A percentile compares a stretch with the other conserved stretches of the same genome.
phyloP scores from a whole-genome alignment of 92 coral and sea anemone species.

The Diadumene lineata region DNA sequence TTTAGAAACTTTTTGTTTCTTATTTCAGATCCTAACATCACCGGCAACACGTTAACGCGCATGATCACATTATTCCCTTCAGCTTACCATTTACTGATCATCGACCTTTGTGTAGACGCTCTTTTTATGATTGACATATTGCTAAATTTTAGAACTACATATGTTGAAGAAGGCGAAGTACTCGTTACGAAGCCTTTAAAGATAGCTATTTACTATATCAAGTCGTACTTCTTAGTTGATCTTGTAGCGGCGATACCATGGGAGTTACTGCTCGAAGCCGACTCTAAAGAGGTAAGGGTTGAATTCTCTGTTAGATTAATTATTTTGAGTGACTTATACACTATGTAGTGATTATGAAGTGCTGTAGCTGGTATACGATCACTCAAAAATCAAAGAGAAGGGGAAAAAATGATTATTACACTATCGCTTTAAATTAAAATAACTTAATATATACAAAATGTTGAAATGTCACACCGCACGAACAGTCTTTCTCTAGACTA shows the following conservation, averaged over 20 bases:
- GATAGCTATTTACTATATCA: conserved; percentile 88
- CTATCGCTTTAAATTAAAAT: too few species aligned
- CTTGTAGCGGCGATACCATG: conserved; percentile 98
- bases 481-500: too few species aligned
- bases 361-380: too few species aligned
- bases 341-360: too few species aligned
- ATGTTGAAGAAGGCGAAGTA: conserved; percentile 83
- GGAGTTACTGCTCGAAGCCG: conserved; percentile 71
- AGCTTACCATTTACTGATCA: conserved; percentile 64
- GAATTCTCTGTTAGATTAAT: background rate
- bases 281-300: conserved; percentile 66
- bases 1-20: background rate
- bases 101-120: conserved; percentile 79
- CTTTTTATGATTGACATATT: conserved; percentile 91
- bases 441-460: too few species aligned
- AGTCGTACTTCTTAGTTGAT: conserved; percentile 92
- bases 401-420: too few species aligned
- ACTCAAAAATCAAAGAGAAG: too few species aligned
- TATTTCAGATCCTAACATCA: conserved; percentile 23
- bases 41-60: conserved; percentile 46
- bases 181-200: conserved; percentile 84
- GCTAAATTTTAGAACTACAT: conserved; percentile 93
- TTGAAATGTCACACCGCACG: too few species aligned
- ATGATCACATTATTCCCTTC: conserved; percentile 49
- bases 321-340: too few species aligned